phyloP scores from a whole-genome alignment of 2,888 invertebrate genomes.

The Strigamia maritima region DNA sequence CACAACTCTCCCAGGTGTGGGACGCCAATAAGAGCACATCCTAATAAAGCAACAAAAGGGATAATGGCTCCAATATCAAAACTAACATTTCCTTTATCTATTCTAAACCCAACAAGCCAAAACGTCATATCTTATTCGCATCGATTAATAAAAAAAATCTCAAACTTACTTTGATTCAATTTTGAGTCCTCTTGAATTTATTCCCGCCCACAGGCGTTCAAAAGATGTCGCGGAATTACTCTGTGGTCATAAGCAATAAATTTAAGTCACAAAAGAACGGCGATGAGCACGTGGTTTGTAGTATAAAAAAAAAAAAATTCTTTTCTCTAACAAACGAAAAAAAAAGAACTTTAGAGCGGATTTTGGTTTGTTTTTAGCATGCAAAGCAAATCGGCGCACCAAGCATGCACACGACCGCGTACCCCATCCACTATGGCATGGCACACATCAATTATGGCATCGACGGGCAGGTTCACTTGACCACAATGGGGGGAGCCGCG shows the following conservation, averaged over 20 bases:
- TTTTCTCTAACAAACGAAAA: not conserved
- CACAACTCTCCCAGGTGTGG: slow-evolving; percentile 26
- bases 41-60: slow-evolving; percentile 28
- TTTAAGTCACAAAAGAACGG: not conserved
- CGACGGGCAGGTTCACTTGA: slow-evolving; percentile 30
- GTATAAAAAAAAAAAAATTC: not conserved
- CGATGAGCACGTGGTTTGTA: slow-evolving; percentile 8
- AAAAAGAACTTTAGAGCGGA: not conserved
- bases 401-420: slow-evolving; percentile 28
- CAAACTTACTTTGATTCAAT: slow-evolving; percentile 5
- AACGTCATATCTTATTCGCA: not conserved
- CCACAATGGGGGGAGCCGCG: slow-evolving; percentile 21
- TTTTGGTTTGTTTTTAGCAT: slow-evolving; percentile 5
- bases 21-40: slow-evolving; percentile 26
- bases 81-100: not conserved
- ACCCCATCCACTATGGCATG: slow-evolving; percentile 25
- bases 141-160: not conserved
- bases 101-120: not conserved
- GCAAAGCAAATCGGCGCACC: slow-evolving; percentile 21
- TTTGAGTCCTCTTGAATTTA: not conserved
- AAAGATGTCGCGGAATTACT: not conserved
- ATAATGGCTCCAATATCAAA: slow-evolving; percentile 18
- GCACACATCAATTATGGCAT: slow-evolving; percentile 34
- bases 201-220: not conserved
- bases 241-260: slow-evolving; percentile 11